A percentile compares a stretch with the other conserved stretches of the same genome.
Conservation (phyloP, 2,797 vertebrate genomes). For the Notolepis coatsorum region DNA sequence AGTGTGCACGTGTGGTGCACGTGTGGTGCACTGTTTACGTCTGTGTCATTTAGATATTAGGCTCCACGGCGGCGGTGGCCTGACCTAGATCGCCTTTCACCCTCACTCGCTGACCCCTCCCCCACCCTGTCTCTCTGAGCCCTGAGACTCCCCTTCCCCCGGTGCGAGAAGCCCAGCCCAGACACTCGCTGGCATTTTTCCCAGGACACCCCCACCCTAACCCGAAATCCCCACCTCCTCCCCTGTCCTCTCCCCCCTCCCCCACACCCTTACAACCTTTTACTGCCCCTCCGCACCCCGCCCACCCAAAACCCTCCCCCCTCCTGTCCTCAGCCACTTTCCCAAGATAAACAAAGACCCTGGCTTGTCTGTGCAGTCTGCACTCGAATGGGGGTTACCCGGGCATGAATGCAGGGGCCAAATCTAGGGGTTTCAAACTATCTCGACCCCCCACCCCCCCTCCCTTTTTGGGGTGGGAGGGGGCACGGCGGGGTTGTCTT, state of each 20-base stretch:
- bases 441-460: no score
- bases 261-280: slow-evolving; percentile 23
- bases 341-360: slow-evolving; percentile 71
- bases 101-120: background rate
- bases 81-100: slow-evolving; percentile 15
- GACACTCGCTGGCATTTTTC: slow-evolving; percentile 65
- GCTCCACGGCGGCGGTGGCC: no score
- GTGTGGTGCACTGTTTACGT: no score
- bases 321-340: slow-evolving; percentile 61
- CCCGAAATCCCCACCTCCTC: slow-evolving; percentile 36
- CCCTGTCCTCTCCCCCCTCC: no score
- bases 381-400: slow-evolving; percentile 59
- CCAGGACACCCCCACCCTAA: slow-evolving; percentile 61
- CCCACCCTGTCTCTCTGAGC: no score
- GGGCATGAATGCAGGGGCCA: slow-evolving; percentile 59
- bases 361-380: slow-evolving; percentile 67
- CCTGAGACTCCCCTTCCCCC: slow-evolving; percentile 26
- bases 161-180: slow-evolving; percentile 61
- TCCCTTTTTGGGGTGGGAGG: slow-evolving; percentile 37
- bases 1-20: no score
- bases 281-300: slow-evolving; percentile 25
- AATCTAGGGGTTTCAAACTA: slow-evolving; percentile 40
- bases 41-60: slow-evolving; percentile 26
- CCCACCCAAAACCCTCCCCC: slow-evolving; percentile 38
- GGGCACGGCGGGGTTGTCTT: slow-evolving; percentile 52